Conservation (phyloP, 2,797 vertebrate species). For the Myioborus melanocephalus region DNA sequence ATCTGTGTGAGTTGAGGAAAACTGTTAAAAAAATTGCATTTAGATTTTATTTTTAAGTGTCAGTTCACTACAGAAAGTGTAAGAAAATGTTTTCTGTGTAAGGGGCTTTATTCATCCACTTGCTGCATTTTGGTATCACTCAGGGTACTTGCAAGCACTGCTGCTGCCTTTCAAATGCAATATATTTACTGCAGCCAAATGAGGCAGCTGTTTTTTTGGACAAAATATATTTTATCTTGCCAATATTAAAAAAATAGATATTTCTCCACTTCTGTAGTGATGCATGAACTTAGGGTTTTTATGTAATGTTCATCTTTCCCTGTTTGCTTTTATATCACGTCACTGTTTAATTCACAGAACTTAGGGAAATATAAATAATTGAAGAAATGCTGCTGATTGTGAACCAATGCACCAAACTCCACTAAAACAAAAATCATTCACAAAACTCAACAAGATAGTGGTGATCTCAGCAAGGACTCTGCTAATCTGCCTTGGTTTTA, state of each 20-base stretch:
- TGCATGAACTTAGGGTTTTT: neutral
- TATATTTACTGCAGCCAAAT: neutral
- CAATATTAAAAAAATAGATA: neutral
- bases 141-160: neutral
- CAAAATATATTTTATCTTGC: neutral
- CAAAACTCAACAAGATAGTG: neutral
- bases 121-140: neutral
- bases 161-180: neutral
- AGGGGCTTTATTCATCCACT: neutral
- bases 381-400: neutral
- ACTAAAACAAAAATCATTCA: neutral
- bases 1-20: neutral
- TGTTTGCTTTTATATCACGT: neutral
- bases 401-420: neutral
- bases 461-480: neutral
- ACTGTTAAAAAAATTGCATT: neutral
- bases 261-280: neutral
- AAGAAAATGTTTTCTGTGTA: neutral
- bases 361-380: neutral
- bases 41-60: neutral
- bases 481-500: neutral
- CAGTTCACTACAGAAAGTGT: neutral
- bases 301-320: neutral
- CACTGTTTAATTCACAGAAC: neutral
- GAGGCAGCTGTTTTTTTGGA: neutral